phyloP scores from a whole-genome alignment of 2,888 invertebrate species.

The Helleia helle region DNA sequence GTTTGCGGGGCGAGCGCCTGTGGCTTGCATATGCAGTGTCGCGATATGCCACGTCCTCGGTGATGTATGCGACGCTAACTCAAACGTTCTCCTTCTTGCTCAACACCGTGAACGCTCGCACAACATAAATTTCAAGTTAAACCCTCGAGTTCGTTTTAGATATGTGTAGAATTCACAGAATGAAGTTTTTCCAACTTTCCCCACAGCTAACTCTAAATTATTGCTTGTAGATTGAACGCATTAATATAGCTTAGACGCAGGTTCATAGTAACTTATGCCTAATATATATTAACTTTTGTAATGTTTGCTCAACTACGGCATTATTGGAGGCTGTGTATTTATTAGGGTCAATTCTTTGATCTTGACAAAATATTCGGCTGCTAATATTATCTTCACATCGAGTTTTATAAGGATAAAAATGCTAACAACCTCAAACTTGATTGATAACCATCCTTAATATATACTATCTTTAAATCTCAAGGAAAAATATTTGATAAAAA shows the following conservation, averaged over 20 bases:
- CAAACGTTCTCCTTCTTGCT: constrained; percentile 52
- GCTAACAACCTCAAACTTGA: too few species aligned
- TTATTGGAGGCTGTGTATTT: too few species aligned
- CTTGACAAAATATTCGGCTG: too few species aligned
- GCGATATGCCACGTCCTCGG: constrained; percentile 55
- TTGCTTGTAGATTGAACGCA: constrained; percentile 30
- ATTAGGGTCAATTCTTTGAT: too few species aligned
- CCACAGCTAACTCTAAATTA: constrained; percentile 52
- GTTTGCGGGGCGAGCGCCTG: constrained; percentile 24
- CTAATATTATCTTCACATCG: too few species aligned
- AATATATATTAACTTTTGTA: neutral
- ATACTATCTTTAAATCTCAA: too few species aligned
- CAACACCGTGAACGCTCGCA: constrained; percentile 48
- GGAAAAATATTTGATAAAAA: too few species aligned
- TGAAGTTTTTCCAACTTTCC: constrained; percentile 56
- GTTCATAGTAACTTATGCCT: neutral
- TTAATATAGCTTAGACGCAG: neutral
- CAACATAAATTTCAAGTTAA: constrained; percentile 61
- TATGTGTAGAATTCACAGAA: constrained; percentile 51
- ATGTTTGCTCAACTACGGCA: too few species aligned
- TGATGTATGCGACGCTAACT: constrained; percentile 59
- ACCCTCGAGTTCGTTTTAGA: constrained; percentile 51
- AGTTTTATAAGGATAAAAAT: too few species aligned
- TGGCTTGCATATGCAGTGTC: constrained; percentile 44
- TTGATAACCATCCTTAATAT: too few species aligned